Evolutionary conservation across 2,888 invertebrate species (phyloP).

Genomic region (Zele albiditarsus): DNA sequence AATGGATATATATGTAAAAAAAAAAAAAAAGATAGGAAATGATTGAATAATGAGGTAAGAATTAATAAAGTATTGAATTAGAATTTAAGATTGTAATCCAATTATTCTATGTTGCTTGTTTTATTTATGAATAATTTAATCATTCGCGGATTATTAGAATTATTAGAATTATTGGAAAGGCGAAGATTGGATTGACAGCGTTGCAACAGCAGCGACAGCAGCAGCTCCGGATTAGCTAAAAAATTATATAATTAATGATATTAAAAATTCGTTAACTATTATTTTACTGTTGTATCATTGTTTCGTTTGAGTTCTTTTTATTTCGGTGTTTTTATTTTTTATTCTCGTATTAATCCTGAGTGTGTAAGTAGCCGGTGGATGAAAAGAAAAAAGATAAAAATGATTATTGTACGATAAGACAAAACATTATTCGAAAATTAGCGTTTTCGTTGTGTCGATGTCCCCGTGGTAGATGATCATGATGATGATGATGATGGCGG

Average conservation of each 20-base stretch:
- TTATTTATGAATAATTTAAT: conserved; percentile 22
- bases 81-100: background rate
- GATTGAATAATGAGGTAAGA: background rate
- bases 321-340: background rate
- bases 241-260: conserved; percentile 49
- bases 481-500: conserved; percentile 33
- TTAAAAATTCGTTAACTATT: conserved; percentile 39
- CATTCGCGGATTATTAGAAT: conserved; percentile 16
- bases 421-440: conserved; percentile 22
- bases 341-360: background rate
- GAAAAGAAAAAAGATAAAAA: conserved; percentile 1
- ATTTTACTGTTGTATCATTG: conserved; percentile 17
- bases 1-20: background rate
- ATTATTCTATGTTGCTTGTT: background rate
- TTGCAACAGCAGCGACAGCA: conserved; percentile 49
- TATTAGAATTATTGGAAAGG: conserved; percentile 45
- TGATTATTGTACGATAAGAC: conserved; percentile 19
- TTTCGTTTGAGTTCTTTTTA: background rate
- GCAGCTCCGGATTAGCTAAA: conserved; percentile 45
- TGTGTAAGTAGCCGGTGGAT: conserved; percentile 14
- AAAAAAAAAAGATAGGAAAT: background rate
- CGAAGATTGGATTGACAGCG: conserved; percentile 54
- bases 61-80: background rate
- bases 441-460: conserved; percentile 44
- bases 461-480: conserved; percentile 45